Base-by-base conservation (phyloP, 1,140 invertebrate genomes). In the Diploscapter pachys region DNA sequence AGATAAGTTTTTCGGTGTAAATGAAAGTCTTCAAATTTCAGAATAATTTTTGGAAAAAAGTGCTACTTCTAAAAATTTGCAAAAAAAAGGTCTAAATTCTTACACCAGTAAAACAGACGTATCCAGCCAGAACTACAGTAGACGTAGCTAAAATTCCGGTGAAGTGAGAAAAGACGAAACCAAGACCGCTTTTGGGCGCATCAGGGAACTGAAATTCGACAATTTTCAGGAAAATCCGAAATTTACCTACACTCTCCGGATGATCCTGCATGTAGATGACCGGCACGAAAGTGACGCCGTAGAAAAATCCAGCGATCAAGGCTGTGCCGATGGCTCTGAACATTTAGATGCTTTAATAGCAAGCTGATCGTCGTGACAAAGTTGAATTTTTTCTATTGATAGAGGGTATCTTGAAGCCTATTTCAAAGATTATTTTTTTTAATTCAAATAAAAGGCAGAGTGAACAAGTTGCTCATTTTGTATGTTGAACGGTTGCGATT, bases 121-220 rank as follows among this genome's bases (percentile, higher is more conserved):
- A 88, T 5, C 87, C 79, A 11, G 85, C 74, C 76, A 88, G 86
- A 75, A 87, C 86, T 3, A 84, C 63, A 4, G 85, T 84, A 54
- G 86, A 85, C 4, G 87, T 81, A 4, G 81, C 31, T 66, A 85
- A 87, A 61, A 88, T 88, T 49, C 87, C 87, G 76, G 80, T 83
- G 76, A 85, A 88, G 64, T 87, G 86, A 51, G 86, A 83, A 82
- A 88, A 88, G 4, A 87, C 86, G 78, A 87, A 88, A 73, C 87
- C 86, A 48, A 88, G 73, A 67, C 80, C 87, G 86, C 69, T 73
- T 68, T 78, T 71, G 52, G 76, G 73, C 8, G 76, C 68, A n/a
- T 31, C 51, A 31, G 74, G 73, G 50, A 62, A 78, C 77, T 78
- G 74, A 13, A 77, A 72, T 52, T 11, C 53, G 31, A 31, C 51